Conservation (phyloP, 1,140 invertebrate genomes). For the Penaeus indicus region DNA sequence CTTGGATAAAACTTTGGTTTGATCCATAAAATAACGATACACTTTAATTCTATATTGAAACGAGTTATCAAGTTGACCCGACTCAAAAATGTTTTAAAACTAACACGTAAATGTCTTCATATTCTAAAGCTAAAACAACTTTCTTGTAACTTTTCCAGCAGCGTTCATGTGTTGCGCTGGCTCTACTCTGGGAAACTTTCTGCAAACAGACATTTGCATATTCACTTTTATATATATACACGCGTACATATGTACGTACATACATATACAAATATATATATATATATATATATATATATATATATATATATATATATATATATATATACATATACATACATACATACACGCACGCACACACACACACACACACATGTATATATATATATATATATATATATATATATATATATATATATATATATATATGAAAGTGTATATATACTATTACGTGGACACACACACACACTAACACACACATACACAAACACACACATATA, state of each 20-base stretch:
- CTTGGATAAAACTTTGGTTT: no score
- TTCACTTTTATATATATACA: not conserved
- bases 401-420: conserved; percentile 30
- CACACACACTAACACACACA: conserved; percentile 16
- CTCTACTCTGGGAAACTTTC: not conserved
- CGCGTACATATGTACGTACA: not conserved
- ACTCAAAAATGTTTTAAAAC: no score
- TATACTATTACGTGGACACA: conserved; percentile 16
- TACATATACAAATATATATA: conserved; percentile 27
- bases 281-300: conserved; percentile 35
- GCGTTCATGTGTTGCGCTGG: no score
- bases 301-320: conserved; percentile 7
- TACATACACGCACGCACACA: no score
- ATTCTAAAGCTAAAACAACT: no score
- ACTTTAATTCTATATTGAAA: no score
- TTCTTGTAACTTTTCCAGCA: no score
- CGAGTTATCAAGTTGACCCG: no score
- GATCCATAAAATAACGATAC: no score
- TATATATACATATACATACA: conserved; percentile 7
- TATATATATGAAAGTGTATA: conserved; percentile 38
- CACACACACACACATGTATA: not conserved
- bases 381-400: not conserved
- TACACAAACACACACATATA: conserved; percentile 23
- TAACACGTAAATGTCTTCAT: no score
- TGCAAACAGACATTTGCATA: not conserved